Evolutionary conservation across 2,888 invertebrate species (phyloP), one percentile per base, ranked within the genome.

Genomic region (Augochlorella aurata): DNA sequence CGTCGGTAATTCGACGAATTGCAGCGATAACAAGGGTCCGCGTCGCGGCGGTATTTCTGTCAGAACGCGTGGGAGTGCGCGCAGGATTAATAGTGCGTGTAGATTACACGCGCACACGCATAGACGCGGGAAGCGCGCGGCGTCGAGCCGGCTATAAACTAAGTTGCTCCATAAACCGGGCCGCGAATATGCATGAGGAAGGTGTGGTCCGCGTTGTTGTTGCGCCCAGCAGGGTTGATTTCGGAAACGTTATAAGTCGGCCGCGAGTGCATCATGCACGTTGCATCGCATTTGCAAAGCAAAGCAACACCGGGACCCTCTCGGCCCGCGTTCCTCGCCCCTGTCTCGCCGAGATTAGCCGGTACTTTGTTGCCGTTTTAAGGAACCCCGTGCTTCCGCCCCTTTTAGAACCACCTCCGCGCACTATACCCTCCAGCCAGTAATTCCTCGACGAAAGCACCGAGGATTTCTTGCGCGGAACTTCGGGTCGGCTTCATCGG

Each of bases 161-260:
- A 81, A 85, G 85, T 86, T 88, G 79, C 82, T 73, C 75, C 87
- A 85, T 90, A 90, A 90, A 90, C 87, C 85, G 79, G 75, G 81
- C 82, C 77, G 81, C 88, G 92, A 92, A 92, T 92, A 92, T 91
- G 92, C 89, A 92, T 91, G 92, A 91, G 92, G 83, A 90, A 90
- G 90, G 90, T 90, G 91, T 90, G 90, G 91, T 87, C 81, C 83
- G 74, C 86, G 86, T 86, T 89, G 84, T 84, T 78, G 83, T 79
- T 78, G 83, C 68, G 82, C 85, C 74, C 85, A 77, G 84, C 79
- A 76, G 83, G 86, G 75, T 85, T 90, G 90, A 92, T 92, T 92
- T 92, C 90, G 90, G 87, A 90, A 91, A 89, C 90, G 90, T 88
- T 84, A 84, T 84, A 90, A 90, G 91, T 91, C 90, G 89, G 84